Evolutionary conservation across 92 coral and sea anemone species (phyloP), one percentile per base, ranked within the genome.

Genomic region (Desmophyllum pertusum): DNA sequence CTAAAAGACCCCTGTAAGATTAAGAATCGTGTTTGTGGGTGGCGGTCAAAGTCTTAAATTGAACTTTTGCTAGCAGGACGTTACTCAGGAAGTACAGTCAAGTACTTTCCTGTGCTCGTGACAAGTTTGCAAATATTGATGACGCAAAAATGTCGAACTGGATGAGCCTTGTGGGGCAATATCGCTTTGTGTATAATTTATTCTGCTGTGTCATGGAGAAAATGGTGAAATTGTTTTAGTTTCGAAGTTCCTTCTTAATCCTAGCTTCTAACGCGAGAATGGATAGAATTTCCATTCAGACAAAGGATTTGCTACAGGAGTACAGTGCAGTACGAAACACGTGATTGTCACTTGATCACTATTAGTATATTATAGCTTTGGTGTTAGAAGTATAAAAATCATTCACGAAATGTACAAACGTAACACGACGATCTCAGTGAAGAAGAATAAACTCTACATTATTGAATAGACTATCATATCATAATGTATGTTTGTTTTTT

Each of bases 51-150:
- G 19, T 19, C 62, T 21, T 53, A 53, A 53, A 21, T 53, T 5
- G 30, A 53, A 15, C 64, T 57, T 57, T 25, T 57, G 64, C 33
- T 53, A 1, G 62, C n/a, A 19, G 23, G 8, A 31, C n/a, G n/a
- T 5, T 40, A 63, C 69, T 63, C 69, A 35, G 69, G 69, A 63
- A 31, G 71, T 33, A 66, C 43, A 66, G 43, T 66, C 41, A 36
- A 66, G 72, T 18, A 38, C 7, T 17, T 66, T 66, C 72, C 43
- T 66, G 43, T 36, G 1, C 72, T 66, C 43, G 25, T 37, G 72
- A 35, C n/a, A 17, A 57, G 27, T 18, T 25, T 9, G 33, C 23
- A 13, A 36, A 35, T 15, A 21, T 17, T 66, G 72, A 66, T 21
- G 18, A 36, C 72, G 43, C 25, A 33, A 65, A 30, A 11, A 36